These are phyloP conservation scores for Chouioia cunea DNA, from an alignment of 2,888 invertebrate genomes.

Conservation along the genomic window DNA sequence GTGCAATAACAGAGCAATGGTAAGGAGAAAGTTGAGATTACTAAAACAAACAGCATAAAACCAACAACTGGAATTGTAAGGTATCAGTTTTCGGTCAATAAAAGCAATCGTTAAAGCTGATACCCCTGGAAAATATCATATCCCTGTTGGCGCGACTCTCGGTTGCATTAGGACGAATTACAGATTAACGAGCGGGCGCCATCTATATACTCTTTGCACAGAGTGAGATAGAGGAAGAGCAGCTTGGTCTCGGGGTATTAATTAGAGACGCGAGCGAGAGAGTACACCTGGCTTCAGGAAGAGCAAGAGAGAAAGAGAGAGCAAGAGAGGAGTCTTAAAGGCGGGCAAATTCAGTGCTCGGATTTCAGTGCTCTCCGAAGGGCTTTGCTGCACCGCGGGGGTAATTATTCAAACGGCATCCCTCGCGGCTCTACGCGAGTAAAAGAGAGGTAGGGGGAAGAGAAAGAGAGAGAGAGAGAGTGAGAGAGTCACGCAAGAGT, in stretches of 20 bases:
- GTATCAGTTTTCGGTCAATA: too few relatives aligned
- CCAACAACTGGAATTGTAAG: too few relatives aligned
- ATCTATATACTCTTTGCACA: slow-evolving; percentile 21
- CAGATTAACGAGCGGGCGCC: slow-evolving; percentile 48
- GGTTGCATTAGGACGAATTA: slow-evolving; percentile 37
- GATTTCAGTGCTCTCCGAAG: slow-evolving; percentile 63
- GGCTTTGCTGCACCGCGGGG: slow-evolving; percentile 62
- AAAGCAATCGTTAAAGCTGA: too few relatives aligned
- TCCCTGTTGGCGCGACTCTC: too few relatives aligned
- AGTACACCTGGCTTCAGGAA: too few relatives aligned
- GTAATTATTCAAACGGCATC: slow-evolving; percentile 67
- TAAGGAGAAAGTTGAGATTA: too few relatives aligned
- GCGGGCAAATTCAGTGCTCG: slow-evolving; percentile 61
- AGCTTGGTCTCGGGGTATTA: slow-evolving; percentile 55
- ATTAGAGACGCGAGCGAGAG: slow-evolving; percentile 54
- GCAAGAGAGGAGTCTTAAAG: slow-evolving; percentile 39
- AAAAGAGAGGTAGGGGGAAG: slow-evolving; percentile 49
- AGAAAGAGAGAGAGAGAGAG: slow-evolving; percentile 37
- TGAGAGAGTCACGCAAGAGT: slow-evolving; percentile 49
- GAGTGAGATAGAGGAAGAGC: too few relatives aligned
- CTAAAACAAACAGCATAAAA: too few relatives aligned
- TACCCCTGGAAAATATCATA: too few relatives aligned
- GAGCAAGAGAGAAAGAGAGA: too few relatives aligned
- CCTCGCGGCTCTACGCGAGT: slow-evolving; percentile 55
- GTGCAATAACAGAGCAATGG: too few relatives aligned